Evolutionary conservation across 2,113 vertebrate species (phyloP), one percentile per base, ranked within the genome.

Genomic region (Mustela lutreola): DNA sequence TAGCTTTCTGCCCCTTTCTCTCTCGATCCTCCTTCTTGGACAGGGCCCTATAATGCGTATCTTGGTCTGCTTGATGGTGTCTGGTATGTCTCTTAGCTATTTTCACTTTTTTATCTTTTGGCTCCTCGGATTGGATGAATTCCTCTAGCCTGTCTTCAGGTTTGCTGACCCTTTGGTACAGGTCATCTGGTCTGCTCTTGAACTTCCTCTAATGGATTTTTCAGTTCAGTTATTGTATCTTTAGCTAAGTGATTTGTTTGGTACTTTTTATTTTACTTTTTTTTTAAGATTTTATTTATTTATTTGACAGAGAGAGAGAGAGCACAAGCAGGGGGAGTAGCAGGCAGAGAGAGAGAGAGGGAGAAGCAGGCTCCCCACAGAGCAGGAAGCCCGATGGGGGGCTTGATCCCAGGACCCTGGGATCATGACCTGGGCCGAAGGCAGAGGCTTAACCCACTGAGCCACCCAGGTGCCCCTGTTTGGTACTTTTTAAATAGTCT

Each of bases 201-300:
- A 95, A 75, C n/a, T 89, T 89, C 53, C 39, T 84, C 53, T 73
- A 73, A 73, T 95, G 67, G 63, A 6, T 10, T 83, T 89, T 89
- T 80, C 36, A 70, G 56, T 60, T 62, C 18, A n/a, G 26, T 31
- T 75, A 50, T 42, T 82, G 26, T 19, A 88, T 82, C n/a, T 63
- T 94, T 7, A 33, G 12, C 75, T 89, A 26, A 63, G 39, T 81
- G 42, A 89, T 94, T 71, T 15, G 2, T 73, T 81, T 9, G 16
- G 4, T 36, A n/a, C 67, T 65, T 65, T 83, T 65, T 28, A 19
- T 48, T 48, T 48, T 48, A 48, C 42, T 42, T 42, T 48, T 48
- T 48, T 48, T 48, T 48, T 11, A 48, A 48, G 45, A 48, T 48
- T 48, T 48, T 48, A 48, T 48, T 48, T 48, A 48, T 48, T 48